Evolutionary conservation across 2,113 vertebrate genomes (phyloP), one percentile per base, ranked within the genome.

Genomic region (Corapipo altera): DNA sequence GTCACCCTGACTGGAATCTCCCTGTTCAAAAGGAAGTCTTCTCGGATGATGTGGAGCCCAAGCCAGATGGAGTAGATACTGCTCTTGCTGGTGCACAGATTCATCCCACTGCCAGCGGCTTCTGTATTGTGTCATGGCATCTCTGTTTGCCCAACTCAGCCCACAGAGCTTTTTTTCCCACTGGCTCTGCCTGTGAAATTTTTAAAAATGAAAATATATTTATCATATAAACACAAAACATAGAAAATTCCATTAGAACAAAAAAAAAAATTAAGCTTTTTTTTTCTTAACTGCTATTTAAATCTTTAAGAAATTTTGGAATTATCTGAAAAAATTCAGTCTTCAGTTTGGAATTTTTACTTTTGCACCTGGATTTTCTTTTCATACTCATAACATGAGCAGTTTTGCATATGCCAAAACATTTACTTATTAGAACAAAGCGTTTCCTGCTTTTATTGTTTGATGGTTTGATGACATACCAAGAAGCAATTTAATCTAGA

Each of bases 351-450:
- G 48, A 52, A 59, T 84, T 86, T 71, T 88, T 55, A 39, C 15
- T 89, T 91, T 81, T 32, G 10, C 35, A 35, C 35, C 74, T 89
- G 55, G 52, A 27, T 93, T 65, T 81, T 78, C 69, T 72, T 89
- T 89, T 65, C 61, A 21, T 27, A 19, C 44, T 48, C 17, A 41
- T 59, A 70, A 64, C 57, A 85, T 33, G 22, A n/a, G 15, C 51
- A 75, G 61, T 51, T 96, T 81, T 78, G 57, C 30, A 32, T 69
- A 73, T 95, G 86, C 82, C 66, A 89, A 61, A 88, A 62, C 80
- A 93, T 89, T 95, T 78, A 62, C 65, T 71, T 81, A 30, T 4
- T 74, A 77, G 83, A 93, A 89, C 65, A 91, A 92, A 89, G 57
- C 0, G 0, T 83, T 61, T 91, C 32, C 80, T 92, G 67, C 70